A percentile compares a stretch with the other conserved stretches of the same genome.
Evolutionary conservation across 2,797 vertebrate species (phyloP).

Genomic region (Syngnathus acus): DNA sequence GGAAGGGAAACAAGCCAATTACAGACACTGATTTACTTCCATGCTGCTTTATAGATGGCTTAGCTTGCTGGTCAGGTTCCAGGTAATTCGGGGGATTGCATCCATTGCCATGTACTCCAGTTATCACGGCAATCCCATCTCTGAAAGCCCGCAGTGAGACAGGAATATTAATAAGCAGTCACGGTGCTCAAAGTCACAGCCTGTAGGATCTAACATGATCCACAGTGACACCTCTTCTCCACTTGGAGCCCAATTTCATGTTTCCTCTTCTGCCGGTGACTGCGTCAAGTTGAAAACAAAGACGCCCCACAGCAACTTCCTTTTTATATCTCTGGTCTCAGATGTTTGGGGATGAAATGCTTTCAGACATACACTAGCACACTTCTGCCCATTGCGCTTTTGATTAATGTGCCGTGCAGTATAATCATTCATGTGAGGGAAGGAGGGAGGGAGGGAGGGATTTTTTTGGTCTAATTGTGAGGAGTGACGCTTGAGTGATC

Average conservation of each 20-base stretch:
- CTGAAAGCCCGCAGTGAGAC: conserved; percentile 54
- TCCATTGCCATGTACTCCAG: conserved; percentile 58
- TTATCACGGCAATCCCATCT: conserved; percentile 64
- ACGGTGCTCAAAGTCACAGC: conserved; percentile 34
- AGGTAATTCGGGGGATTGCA: conserved; percentile 65
- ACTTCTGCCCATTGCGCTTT: conserved; percentile 8
- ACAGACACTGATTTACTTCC: conserved; percentile 56
- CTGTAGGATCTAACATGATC: conserved; percentile 38
- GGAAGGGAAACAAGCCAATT: conserved; percentile 52
- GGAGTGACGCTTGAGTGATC: conserved; percentile 8
- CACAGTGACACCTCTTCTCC: conserved; percentile 34
- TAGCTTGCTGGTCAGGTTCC: conserved; percentile 67
- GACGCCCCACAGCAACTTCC: conserved; percentile 25
- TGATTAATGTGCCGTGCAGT: conserved; percentile 21
- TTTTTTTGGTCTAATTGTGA: conserved; percentile 27
- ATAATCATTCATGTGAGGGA: conserved; percentile 34
- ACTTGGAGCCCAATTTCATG: conserved; percentile 24
- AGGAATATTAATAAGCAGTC: conserved; percentile 68
- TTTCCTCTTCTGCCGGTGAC: conserved; percentile 37
- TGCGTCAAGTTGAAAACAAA: conserved; percentile 30
- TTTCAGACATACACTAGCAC: conserved; percentile 14
- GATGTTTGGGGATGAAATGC: conserved; percentile 21
- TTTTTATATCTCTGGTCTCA: conserved; percentile 17
- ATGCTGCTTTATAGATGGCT: conserved; percentile 45
- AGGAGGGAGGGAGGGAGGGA: conserved; percentile 13